A percentile compares a stretch with the other conserved stretches of the same genome.
phyloP scores from a whole-genome alignment of 2,888 invertebrate genomes.

The Ptycholaimellus sp. region DNA sequence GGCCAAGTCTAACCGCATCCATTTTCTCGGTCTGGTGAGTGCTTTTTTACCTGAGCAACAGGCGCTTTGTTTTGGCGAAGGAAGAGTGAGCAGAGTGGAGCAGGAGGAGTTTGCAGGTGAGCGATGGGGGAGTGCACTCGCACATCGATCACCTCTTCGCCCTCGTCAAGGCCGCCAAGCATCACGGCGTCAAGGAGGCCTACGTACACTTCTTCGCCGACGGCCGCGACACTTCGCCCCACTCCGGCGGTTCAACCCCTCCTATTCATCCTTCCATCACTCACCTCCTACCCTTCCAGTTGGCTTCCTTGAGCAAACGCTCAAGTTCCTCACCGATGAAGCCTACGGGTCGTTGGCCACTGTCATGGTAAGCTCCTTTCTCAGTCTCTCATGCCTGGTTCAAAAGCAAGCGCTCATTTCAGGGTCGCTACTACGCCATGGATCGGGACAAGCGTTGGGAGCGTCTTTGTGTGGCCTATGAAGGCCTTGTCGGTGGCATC shows the following conservation, averaged over 20 bases:
- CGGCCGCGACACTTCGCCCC: slow-evolving; percentile 29
- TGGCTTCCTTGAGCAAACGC: slow-evolving; percentile 20
- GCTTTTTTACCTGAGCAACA: too few species aligned
- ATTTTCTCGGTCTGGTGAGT: too few species aligned
- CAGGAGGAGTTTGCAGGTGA: too few species aligned
- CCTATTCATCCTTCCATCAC: too few species aligned
- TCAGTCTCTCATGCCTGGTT: too few species aligned
- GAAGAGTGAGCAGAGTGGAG: too few species aligned
- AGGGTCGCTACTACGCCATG: slow-evolving; percentile 31
- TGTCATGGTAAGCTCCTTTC: too few species aligned
- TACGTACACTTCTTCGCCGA: slow-evolving; percentile 30
- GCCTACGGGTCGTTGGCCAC: slow-evolving; percentile 26
- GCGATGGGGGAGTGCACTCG: slow-evolving; percentile 29
- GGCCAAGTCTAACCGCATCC: too few species aligned
- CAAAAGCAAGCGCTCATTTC: too few species aligned
- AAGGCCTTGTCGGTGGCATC: slow-evolving; percentile 27
- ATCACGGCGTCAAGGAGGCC: slow-evolving; percentile 25
- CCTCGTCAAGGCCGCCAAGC: slow-evolving; percentile 27
- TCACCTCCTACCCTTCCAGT: slow-evolving; percentile 9
- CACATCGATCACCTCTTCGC: slow-evolving; percentile 30
- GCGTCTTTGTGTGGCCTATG: slow-evolving; percentile 26
- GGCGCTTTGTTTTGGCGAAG: too few species aligned
- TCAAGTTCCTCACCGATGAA: slow-evolving; percentile 17
- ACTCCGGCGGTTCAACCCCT: slow-evolving; percentile 26
- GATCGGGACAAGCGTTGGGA: slow-evolving; percentile 27